Evolutionary conservation across 2,113 vertebrate species (phyloP).

Genomic region (Lamprotornis superbus): DNA sequence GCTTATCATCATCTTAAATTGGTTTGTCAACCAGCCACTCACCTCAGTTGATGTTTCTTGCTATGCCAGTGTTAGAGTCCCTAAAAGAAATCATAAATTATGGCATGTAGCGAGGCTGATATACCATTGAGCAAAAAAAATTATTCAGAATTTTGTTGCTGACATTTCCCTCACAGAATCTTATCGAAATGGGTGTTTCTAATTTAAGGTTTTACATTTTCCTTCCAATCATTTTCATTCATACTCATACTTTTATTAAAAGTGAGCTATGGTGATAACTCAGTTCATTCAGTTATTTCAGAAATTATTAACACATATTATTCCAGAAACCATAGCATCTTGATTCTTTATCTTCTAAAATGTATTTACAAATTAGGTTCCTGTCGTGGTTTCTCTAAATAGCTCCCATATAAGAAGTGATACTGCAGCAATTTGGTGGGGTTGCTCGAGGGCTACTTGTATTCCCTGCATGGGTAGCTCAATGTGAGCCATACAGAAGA

Average conservation of each 20-base stretch:
- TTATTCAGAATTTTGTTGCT: slow-evolving; percentile 25
- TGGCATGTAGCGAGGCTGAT: not conserved
- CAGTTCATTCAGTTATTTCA: not conserved
- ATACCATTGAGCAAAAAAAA: not conserved
- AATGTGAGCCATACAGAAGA: not conserved
- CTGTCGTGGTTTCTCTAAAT: not conserved
- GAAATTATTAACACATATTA: not conserved
- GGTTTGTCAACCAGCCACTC: slow-evolving; percentile 40
- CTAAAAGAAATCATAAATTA: slow-evolving; percentile 45
- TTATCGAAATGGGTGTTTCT: slow-evolving; percentile 16
- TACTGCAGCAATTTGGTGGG: not conserved
- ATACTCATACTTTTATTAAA: slow-evolving; percentile 6
- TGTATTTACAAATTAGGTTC: not conserved
- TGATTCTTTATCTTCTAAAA: not conserved
- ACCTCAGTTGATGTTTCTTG: slow-evolving; percentile 50
- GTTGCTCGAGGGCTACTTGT: not conserved
- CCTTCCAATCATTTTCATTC: slow-evolving; percentile 4
- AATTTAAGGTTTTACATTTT: slow-evolving; percentile 46
- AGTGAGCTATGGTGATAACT: not conserved
- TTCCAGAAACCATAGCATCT: not conserved
- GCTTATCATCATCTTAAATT: slow-evolving; percentile 50
- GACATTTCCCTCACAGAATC: slow-evolving; percentile 36
- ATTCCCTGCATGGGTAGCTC: not conserved
- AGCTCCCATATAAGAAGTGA: not conserved
- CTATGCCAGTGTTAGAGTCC: not conserved